phyloP scores from a whole-genome alignment of 2,113 vertebrate species.

The Xiphophorus couchianus region DNA sequence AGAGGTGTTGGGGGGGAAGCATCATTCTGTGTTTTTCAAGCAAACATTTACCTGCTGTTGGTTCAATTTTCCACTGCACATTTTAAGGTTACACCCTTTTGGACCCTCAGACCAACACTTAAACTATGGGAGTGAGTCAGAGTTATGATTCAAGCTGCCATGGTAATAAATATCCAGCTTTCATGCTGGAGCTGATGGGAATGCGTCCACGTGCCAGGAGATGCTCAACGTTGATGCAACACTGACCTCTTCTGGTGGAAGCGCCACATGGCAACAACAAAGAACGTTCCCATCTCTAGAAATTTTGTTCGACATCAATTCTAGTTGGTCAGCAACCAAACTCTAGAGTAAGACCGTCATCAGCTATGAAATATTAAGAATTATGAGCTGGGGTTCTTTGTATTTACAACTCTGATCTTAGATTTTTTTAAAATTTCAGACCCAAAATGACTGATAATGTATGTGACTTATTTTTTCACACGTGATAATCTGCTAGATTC shows the following conservation, averaged over 20 bases:
- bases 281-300: background rate
- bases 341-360: background rate
- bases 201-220: background rate
- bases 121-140: slow-evolving; percentile 26
- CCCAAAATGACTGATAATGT: no score
- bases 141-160: slow-evolving; percentile 30
- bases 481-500: no score
- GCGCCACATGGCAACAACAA: slow-evolving; percentile 39
- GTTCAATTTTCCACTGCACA: slow-evolving; percentile 20
- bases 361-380: background rate
- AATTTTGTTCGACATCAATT: slow-evolving; percentile 18
- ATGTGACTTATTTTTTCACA: no score
- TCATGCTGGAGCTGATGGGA: slow-evolving; percentile 20
- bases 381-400: background rate
- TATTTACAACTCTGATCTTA: background rate
- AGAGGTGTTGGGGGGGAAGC: background rate
- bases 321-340: slow-evolving; percentile 8
- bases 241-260: slow-evolving; percentile 77
- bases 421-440: background rate
- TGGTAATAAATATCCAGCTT: slow-evolving; percentile 32
- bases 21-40: slow-evolving; percentile 12
- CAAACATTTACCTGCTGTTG: slow-evolving; percentile 20
- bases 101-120: slow-evolving; percentile 12
- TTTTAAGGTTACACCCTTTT: slow-evolving; percentile 41
- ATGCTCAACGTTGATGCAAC: slow-evolving; percentile 55